Evolutionary conservation across 1,140 invertebrate species (phyloP).

Genomic region (Panulirus ornatus): DNA sequence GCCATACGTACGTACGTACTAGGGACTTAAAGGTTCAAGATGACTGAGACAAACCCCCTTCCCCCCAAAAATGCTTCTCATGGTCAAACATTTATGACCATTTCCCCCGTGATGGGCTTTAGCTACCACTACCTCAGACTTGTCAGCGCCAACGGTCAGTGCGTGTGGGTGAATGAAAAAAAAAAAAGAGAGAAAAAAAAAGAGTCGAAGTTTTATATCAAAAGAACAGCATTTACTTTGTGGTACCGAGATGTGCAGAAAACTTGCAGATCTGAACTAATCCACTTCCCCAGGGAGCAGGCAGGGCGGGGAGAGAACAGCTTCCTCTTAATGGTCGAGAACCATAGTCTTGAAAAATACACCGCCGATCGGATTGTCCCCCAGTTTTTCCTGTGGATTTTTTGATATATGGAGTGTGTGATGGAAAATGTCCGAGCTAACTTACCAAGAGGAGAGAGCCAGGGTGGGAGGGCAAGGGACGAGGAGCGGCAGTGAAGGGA

Average conservation of each 20-base stretch:
- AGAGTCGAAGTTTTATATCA: not conserved
- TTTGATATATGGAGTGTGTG: not conserved
- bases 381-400: not conserved
- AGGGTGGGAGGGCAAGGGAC: not conserved
- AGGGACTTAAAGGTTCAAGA: no score
- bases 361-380: constrained; percentile 4
- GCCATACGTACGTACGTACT: no score
- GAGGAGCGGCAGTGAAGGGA: not conserved
- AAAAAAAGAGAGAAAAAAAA: not conserved
- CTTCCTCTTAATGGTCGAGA: not conserved
- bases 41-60: no score
- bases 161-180: not conserved
- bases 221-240: not conserved
- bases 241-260: not conserved
- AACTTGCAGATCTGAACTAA: constrained; percentile 1
- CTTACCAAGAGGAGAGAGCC: not conserved
- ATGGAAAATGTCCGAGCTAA: not conserved
- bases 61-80: no score
- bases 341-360: not conserved
- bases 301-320: not conserved
- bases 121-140: no score
- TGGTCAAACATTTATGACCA: no score
- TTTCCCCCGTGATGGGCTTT: no score
- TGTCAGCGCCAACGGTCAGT: no score
- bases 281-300: not conserved